Conservation (phyloP, 2,797 vertebrate species). For the Cuniculus paca region DNA sequence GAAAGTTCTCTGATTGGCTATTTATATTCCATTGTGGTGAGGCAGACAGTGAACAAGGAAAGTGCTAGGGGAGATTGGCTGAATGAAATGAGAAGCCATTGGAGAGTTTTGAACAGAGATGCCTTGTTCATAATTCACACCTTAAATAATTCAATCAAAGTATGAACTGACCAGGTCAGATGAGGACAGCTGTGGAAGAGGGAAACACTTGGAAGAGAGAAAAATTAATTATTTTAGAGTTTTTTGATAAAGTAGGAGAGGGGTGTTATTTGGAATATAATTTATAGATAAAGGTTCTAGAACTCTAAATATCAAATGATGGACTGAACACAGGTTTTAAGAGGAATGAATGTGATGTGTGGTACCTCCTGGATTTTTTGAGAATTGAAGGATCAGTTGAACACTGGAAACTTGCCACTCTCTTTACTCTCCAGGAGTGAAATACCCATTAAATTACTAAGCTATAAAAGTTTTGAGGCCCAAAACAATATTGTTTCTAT, state of each 20-base stretch:
- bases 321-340: background rate
- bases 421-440: background rate
- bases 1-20: background rate
- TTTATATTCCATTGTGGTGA: background rate
- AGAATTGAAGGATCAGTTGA: background rate
- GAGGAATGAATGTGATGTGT: background rate
- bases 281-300: background rate
- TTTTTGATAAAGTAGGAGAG: background rate
- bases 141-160: background rate
- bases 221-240: background rate
- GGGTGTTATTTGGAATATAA: background rate
- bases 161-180: background rate
- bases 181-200: accelerated
- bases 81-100: accelerated
- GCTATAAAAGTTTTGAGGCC: background rate
- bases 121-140: background rate
- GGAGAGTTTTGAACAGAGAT: background rate
- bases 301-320: background rate
- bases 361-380: background rate
- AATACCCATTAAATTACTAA: background rate
- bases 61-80: background rate
- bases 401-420: background rate
- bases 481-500: background rate
- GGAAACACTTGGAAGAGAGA: background rate
- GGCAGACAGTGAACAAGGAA: background rate